A percentile compares a stretch with the other conserved stretches of the same genome.
Evolutionary conservation across 2,888 invertebrate species (phyloP).

Genomic region (Tiphia femorata): DNA sequence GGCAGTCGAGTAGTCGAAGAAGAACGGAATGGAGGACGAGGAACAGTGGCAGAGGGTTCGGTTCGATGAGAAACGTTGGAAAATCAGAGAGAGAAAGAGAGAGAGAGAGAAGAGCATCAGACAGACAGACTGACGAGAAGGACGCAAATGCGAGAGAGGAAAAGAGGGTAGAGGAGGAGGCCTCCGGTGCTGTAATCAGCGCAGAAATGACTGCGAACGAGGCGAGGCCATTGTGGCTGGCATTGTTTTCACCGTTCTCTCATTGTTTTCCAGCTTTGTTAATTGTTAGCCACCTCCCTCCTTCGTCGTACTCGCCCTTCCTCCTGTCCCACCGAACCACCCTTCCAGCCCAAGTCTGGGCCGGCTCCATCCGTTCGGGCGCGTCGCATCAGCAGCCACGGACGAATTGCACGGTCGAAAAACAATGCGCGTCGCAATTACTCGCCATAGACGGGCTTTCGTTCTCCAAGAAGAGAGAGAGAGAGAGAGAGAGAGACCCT

Average conservation of each 20-base stretch:
- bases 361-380: constrained; percentile 8
- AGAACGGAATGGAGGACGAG: constrained; percentile 24
- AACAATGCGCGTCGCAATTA: constrained; percentile 59
- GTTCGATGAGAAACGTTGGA: too few relatives aligned
- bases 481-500: not conserved
- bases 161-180: not conserved
- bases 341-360: constrained; percentile 3
- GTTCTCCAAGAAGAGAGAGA: not conserved
- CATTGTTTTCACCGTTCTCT: constrained; percentile 51
- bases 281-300: constrained; percentile 51
- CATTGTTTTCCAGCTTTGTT: constrained; percentile 64
- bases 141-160: not conserved
- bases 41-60: constrained; percentile 6
- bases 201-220: constrained; percentile 51
- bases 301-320: constrained; percentile 3
- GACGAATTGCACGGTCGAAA: constrained; percentile 39
- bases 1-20: too few relatives aligned
- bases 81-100: not conserved
- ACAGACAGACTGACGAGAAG: too few relatives aligned
- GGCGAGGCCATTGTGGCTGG: constrained; percentile 50
- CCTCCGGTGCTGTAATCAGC: constrained; percentile 56
- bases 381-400: constrained; percentile 8
- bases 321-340: not conserved
- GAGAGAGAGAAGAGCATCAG: not conserved
- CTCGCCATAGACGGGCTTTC: constrained; percentile 38